These are phyloP conservation scores for Eira barbara DNA, from an alignment of 2,113 vertebrate genomes.

Conservation along the genomic window DNA sequence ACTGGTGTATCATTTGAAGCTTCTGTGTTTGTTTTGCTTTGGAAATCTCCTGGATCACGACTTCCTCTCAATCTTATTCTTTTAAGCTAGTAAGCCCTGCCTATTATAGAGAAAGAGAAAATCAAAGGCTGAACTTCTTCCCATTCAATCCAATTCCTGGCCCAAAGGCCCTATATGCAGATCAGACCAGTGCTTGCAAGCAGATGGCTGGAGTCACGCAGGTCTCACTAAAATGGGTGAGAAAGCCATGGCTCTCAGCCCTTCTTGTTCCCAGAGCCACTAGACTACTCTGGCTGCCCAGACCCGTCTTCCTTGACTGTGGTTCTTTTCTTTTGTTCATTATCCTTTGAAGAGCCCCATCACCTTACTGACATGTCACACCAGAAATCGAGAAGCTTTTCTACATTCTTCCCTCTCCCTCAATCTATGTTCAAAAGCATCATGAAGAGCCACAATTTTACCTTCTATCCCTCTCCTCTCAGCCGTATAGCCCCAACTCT, in stretches of 20 bases:
- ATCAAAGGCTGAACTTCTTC: not conserved
- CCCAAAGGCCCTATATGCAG: not conserved
- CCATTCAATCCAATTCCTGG: not conserved
- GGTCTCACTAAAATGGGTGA: not conserved
- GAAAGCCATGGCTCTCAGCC: no score
- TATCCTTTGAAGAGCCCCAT: not conserved
- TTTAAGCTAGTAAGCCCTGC: not conserved
- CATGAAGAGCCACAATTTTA: not conserved
- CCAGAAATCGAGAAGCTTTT: not conserved
- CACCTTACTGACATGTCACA: not conserved
- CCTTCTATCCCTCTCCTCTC: not conserved
- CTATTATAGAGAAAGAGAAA: not conserved
- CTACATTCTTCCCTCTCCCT: not conserved
- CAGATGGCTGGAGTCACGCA: not conserved
- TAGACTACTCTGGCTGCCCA: not conserved
- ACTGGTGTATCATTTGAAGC: not conserved
- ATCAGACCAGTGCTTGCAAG: not conserved
- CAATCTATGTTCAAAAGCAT: not conserved
- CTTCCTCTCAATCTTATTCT: not conserved
- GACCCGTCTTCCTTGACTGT: not conserved
- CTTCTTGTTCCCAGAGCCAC: not conserved
- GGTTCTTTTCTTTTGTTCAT: not conserved
- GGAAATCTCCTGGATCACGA: not conserved
- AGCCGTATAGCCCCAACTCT: not conserved
- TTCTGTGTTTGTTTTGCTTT: conserved; percentile 8